These are phyloP conservation scores for Equus przewalskii DNA, from an alignment of 2,113 vertebrate species.

Conservation along the genomic window DNA sequence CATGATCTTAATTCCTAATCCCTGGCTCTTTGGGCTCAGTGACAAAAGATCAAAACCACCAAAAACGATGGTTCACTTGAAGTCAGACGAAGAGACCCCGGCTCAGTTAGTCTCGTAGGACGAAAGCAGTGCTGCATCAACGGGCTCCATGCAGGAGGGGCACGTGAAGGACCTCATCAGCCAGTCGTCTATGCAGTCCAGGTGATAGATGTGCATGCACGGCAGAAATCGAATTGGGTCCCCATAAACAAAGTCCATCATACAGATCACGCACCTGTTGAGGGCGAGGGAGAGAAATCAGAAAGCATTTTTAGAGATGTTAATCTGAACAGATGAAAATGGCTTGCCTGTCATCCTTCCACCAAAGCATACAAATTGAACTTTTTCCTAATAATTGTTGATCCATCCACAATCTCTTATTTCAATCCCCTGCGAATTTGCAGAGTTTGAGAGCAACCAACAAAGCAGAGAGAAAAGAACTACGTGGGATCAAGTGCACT, in stretches of 20 bases:
- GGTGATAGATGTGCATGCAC: slow-evolving; percentile 99
- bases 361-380: not conserved
- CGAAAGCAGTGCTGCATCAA: slow-evolving; percentile 96
- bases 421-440: not conserved
- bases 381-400: not conserved
- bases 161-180: slow-evolving; percentile 99
- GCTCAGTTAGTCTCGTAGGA: slow-evolving; percentile 98
- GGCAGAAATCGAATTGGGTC: slow-evolving; percentile 99
- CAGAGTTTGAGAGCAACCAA: slow-evolving; percentile 15
- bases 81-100: slow-evolving; percentile 87
- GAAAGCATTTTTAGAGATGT: not conserved
- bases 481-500: not conserved
- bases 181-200: slow-evolving; percentile 99
- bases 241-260: slow-evolving; percentile 99
- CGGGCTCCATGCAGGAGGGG: slow-evolving; percentile 99
- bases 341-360: not conserved
- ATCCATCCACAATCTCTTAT: slow-evolving; percentile 20
- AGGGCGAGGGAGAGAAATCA: not conserved
- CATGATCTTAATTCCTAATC: slow-evolving; percentile 91
- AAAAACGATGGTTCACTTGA: slow-evolving; percentile 87
- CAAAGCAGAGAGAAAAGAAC: not conserved
- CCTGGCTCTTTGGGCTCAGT: slow-evolving; percentile 92
- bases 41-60: slow-evolving; percentile 91
- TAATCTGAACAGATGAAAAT: slow-evolving; percentile 28
- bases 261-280: slow-evolving; percentile 98